phyloP scores from a whole-genome alignment of 2,888 invertebrate species.

The Synanthedon vespiformis region DNA sequence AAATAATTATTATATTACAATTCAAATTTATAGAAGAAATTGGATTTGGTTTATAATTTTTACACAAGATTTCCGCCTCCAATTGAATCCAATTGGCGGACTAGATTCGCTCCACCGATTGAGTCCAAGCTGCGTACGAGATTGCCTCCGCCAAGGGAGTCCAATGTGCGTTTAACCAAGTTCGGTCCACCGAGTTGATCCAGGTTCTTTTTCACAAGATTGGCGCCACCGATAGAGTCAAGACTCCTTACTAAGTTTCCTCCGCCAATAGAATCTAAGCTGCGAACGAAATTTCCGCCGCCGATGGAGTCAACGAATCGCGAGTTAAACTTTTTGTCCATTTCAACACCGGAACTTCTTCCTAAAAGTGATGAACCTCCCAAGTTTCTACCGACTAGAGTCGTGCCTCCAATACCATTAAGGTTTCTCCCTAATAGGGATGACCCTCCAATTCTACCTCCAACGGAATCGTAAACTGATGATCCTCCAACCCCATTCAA shows the following conservation, averaged over 20 bases:
- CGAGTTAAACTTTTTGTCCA: constrained; percentile 2
- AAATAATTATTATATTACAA: neutral
- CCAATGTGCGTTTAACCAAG: constrained; percentile 48
- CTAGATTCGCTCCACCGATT: constrained; percentile 63
- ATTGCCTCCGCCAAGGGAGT: constrained; percentile 55
- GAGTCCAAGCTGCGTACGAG: constrained; percentile 58
- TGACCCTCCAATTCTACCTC: constrained; percentile 18
- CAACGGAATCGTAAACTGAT: constrained; percentile 16
- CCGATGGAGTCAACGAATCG: constrained; percentile 43
- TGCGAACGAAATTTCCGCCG: constrained; percentile 43
- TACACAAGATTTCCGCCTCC: constrained; percentile 53
- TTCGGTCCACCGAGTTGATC: constrained; percentile 56
- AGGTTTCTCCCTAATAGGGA: constrained; percentile 26
- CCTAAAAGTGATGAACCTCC: constrained; percentile 30
- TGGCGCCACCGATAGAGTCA: constrained; percentile 49
- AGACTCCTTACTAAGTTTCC: constrained; percentile 54
- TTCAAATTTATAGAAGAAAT: neutral
- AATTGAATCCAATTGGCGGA: constrained; percentile 44
- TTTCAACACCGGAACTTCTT: constrained; percentile 10
- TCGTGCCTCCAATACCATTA: constrained; percentile 13
- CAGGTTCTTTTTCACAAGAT: constrained; percentile 53
- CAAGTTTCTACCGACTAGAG: constrained; percentile 8
- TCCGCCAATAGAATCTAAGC: constrained; percentile 29
- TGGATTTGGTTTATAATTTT: constrained; percentile 8
- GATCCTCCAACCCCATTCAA: constrained; percentile 28